phyloP scores from a whole-genome alignment of 2,888 invertebrate species.

The Lepetodrilus schrolli region DNA sequence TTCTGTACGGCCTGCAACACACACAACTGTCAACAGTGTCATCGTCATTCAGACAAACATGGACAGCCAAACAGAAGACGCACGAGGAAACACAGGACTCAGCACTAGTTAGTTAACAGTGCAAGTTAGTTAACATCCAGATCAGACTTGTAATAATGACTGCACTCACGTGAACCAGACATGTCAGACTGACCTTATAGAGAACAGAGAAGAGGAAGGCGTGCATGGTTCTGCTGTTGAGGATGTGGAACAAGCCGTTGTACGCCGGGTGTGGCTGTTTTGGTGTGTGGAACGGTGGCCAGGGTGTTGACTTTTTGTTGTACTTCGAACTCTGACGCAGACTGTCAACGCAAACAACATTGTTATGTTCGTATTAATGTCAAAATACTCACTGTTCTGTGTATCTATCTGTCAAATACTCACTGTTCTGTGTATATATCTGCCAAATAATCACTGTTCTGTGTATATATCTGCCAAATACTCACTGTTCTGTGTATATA shows the following conservation, averaged over 20 bases:
- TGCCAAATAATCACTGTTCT: conserved; percentile 83
- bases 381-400: conserved; percentile 84
- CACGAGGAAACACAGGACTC: too few relatives aligned
- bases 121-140: too few relatives aligned
- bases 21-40: too few relatives aligned
- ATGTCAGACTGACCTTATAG: conserved; percentile 69
- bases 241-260: conserved; percentile 61
- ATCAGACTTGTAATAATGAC: too few relatives aligned
- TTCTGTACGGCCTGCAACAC: conserved; percentile 30
- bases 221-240: conserved; percentile 78
- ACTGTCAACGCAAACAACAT: conserved; percentile 71
- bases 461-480: conserved; percentile 90
- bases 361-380: background rate
- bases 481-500: conserved; percentile 95
- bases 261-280: conserved; percentile 70
- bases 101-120: too few relatives aligned
- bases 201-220: conserved; percentile 81
- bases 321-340: conserved; percentile 80
- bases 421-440: conserved; percentile 96
- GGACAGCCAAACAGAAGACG: too few relatives aligned
- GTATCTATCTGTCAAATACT: conserved; percentile 90
- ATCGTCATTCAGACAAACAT: too few relatives aligned
- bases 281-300: conserved; percentile 89
- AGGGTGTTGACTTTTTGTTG: conserved; percentile 78
- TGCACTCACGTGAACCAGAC: too few relatives aligned